Conservation (phyloP, 2,888 invertebrate species). For the Pachydiplax longipennis region DNA sequence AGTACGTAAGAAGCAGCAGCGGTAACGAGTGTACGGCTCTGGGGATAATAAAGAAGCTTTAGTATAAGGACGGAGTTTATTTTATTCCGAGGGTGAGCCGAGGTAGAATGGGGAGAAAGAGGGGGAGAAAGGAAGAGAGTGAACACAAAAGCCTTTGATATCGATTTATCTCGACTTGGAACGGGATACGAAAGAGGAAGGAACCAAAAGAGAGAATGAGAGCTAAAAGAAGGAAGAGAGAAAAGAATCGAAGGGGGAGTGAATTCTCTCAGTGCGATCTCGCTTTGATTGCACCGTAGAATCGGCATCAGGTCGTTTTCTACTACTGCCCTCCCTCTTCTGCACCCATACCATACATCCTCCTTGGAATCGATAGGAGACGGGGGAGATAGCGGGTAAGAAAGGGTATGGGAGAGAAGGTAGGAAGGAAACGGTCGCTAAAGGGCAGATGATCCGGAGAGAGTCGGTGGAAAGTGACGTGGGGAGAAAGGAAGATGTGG, state of each 20-base stretch:
- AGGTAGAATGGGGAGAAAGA: neutral
- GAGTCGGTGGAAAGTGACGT: neutral
- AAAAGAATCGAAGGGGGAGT: neutral
- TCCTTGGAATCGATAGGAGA: constrained; percentile 33
- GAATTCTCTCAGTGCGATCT: constrained; percentile 29
- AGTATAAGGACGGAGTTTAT: neutral
- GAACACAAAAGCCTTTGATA: constrained; percentile 36
- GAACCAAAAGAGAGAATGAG: neutral
- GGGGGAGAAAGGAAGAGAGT: neutral
- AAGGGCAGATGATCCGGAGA: constrained; percentile 10
- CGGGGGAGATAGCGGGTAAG: neutral
- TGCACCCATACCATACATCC: neutral
- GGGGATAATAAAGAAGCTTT: neutral
- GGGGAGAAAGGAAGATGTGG: neutral
- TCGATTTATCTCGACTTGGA: constrained; percentile 14
- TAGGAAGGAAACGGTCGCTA: neutral
- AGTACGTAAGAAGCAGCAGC: neutral
- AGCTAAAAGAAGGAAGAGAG: neutral
- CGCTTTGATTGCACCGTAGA: constrained; percentile 41
- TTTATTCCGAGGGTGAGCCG: neutral
- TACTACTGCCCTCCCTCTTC: neutral
- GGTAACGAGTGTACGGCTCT: neutral
- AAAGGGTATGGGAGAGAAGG: neutral
- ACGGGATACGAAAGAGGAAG: neutral
- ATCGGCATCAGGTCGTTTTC: constrained; percentile 41